A percentile compares a stretch with the other conserved stretches of the same genome.
Conservation (phyloP, 2,113 vertebrate species). For the Antennarius striatus region DNA sequence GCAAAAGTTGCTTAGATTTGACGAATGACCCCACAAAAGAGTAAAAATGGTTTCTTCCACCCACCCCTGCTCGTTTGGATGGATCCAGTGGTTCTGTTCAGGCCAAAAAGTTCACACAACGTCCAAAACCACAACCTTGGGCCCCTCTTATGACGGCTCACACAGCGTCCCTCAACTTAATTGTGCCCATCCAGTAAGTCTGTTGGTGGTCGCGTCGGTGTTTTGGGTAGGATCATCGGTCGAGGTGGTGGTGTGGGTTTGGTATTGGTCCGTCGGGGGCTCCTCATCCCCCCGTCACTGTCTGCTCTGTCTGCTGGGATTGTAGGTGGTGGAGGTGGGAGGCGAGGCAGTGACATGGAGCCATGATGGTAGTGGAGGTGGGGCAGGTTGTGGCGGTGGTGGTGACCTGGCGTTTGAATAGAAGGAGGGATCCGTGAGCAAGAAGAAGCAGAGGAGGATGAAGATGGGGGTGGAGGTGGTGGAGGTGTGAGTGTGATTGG, state of each 20-base stretch:
- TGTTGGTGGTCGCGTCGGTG: conserved; percentile 70
- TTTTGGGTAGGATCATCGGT: conserved; percentile 83
- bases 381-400: conserved; percentile 40
- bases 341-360: conserved; percentile 69
- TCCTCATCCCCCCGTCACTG: conserved; percentile 70
- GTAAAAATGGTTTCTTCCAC: conserved; percentile 20
- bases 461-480: conserved; percentile 35
- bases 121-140: background rate
- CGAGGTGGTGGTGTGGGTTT: conserved; percentile 76
- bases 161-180: conserved; percentile 33
- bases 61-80: conserved; percentile 9
- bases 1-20: background rate
- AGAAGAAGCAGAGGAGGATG: conserved; percentile 54
- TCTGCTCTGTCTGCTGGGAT: conserved; percentile 69
- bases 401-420: background rate
- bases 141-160: conserved; percentile 1
- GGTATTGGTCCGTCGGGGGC: conserved; percentile 76
- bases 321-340: conserved; percentile 44
- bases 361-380: conserved; percentile 58
- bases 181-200: conserved; percentile 69
- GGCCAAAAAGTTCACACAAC: background rate
- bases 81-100: background rate
- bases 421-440: conserved; percentile 65
- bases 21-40: conserved; percentile 18
- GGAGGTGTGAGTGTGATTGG: conserved; percentile 54